phyloP scores from a whole-genome alignment of 2,113 vertebrate species.

The Callocephalon fimbriatum region DNA sequence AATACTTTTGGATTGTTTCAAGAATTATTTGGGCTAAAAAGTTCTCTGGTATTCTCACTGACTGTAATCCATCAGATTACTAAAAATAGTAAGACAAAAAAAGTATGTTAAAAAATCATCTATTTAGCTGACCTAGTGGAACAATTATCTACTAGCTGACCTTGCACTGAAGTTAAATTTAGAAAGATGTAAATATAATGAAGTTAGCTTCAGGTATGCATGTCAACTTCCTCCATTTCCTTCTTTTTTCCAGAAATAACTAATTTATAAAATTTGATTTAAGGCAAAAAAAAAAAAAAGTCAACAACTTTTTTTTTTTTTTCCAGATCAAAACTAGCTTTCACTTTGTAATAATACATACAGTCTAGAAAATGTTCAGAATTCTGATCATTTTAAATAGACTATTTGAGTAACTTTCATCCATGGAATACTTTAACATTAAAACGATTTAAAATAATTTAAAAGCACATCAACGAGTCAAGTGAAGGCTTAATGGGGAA shows the following conservation, averaged over 20 bases:
- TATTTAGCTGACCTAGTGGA: conserved; percentile 50
- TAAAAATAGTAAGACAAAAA: conserved; percentile 10
- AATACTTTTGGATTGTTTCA: not conserved
- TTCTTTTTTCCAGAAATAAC: conserved; percentile 21
- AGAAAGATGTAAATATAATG: conserved; percentile 60
- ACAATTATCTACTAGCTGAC: not conserved
- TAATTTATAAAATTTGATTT: conserved; percentile 15
- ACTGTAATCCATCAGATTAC: not conserved
- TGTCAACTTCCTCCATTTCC: conserved; percentile 25
- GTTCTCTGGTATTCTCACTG: not conserved
- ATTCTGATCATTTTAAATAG: not conserved
- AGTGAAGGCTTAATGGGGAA: not conserved
- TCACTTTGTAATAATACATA: not conserved
- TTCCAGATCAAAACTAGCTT: not conserved
- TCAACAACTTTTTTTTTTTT: not conserved
- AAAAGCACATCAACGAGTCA: not conserved
- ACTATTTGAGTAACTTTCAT: not conserved
- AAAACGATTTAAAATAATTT: not conserved
- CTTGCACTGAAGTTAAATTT: conserved; percentile 54
- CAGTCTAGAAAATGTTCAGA: not conserved
- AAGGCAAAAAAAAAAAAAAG: not conserved
- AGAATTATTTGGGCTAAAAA: not conserved
- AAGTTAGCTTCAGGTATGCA: conserved; percentile 43
- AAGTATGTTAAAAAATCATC: not conserved
- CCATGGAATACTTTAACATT: not conserved